Evolutionary conservation across 2,113 vertebrate genomes (phyloP).

Genomic region (Neolamprologus brichardi): DNA sequence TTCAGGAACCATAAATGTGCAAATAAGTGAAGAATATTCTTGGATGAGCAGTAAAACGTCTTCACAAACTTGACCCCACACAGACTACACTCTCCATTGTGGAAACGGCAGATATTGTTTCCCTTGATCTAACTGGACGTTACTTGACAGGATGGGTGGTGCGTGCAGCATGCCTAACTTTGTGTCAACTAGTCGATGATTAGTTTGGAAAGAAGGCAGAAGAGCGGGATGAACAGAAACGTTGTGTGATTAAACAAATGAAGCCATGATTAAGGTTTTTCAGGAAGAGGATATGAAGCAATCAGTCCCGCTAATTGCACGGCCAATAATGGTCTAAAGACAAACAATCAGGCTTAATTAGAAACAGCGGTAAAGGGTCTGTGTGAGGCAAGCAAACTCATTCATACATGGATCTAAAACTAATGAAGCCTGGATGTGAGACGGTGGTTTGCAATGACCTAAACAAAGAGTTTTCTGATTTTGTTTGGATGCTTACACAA

Average conservation of each 20-base stretch:
- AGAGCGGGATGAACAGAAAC: not conserved
- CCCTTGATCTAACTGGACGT: not conserved
- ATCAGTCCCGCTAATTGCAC: not conserved
- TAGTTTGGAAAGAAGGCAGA: not conserved
- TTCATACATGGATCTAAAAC: not conserved
- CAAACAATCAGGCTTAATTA: slow-evolving; percentile 10
- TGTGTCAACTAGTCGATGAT: not conserved
- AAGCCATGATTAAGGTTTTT: not conserved
- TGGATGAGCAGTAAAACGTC: not conserved
- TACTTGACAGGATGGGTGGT: not conserved
- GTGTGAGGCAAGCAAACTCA: not conserved
- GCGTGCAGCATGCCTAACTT: not conserved
- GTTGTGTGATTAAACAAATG: not conserved
- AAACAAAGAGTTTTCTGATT: not conserved
- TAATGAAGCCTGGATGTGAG: not conserved
- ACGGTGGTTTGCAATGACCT: not conserved
- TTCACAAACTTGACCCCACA: not conserved
- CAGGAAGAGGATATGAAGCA: not conserved
- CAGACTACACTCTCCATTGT: not conserved
- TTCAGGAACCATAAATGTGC: not conserved
- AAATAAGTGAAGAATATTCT: not conserved
- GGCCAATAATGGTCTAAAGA: not conserved
- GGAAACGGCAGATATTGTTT: not conserved
- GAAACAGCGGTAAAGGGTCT: not conserved
- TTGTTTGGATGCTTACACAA: not conserved